A percentile compares a stretch with the other conserved stretches of the same genome.
Conservation (phyloP, 2,888 invertebrate genomes). For the Melinaea menophilus region DNA sequence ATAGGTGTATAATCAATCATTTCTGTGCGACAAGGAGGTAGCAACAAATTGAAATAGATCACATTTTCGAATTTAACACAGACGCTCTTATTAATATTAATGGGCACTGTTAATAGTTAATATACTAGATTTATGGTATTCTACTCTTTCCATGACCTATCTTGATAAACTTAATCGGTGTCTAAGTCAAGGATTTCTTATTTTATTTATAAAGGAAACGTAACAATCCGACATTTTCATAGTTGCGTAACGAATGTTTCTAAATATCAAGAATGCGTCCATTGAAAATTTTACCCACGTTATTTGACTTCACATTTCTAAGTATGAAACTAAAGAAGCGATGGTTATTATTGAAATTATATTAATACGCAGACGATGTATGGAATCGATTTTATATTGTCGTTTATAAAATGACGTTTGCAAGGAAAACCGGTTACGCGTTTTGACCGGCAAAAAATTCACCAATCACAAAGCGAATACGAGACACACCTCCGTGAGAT, state of each 20-base stretch:
- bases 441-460: conserved; percentile 39
- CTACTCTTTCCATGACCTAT: conserved; percentile 44
- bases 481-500: conserved; percentile 71
- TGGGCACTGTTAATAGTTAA: no score
- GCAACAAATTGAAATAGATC: no score
- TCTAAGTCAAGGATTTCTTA: conserved; percentile 49
- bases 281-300: conserved; percentile 4
- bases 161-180: conserved; percentile 9
- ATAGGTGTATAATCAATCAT: no score
- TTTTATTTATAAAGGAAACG: conserved; percentile 25
- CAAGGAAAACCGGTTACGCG: conserved; percentile 31
- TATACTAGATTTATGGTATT: no score
- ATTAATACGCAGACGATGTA: conserved; percentile 3
- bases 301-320: not conserved
- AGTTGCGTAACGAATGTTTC: conserved; percentile 8
- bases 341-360: conserved; percentile 6
- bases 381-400: conserved; percentile 8
- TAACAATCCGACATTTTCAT: not conserved
- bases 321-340: conserved; percentile 4
- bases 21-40: no score
- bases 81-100: no score
- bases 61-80: no score
- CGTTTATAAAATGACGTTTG: conserved; percentile 23
- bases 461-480: conserved; percentile 51
- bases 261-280: not conserved